Percentiles rank a stretch among this genome's conserved stretches.
phyloP scores from a whole-genome alignment of 1,140 invertebrate species.

The Cylas formicarius region DNA sequence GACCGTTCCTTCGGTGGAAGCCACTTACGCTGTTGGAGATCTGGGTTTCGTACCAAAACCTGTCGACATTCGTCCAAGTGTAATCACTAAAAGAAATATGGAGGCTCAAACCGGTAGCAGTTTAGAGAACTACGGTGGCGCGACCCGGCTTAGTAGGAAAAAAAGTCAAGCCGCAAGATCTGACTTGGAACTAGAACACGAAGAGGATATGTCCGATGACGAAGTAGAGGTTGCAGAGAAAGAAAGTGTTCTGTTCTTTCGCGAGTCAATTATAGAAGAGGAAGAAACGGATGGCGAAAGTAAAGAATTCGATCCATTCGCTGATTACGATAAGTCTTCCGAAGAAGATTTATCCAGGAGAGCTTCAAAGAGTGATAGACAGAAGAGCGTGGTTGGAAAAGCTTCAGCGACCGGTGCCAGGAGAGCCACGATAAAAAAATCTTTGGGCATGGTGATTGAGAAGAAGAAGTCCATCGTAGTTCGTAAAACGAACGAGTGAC shows the following conservation, averaged over 20 bases:
- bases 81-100: slow-evolving; percentile 24
- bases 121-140: slow-evolving; percentile 26
- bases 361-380: background rate
- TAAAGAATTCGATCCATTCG: slow-evolving; percentile 30
- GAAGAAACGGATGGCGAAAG: slow-evolving; percentile 35
- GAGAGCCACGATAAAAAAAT: no score
- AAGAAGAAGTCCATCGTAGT: no score
- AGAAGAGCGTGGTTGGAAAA: no score
- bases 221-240: slow-evolving; percentile 22
- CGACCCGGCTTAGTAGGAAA: slow-evolving; percentile 1
- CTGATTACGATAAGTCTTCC: slow-evolving; percentile 10
- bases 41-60: slow-evolving; percentile 37
- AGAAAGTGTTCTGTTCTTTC: slow-evolving; percentile 31
- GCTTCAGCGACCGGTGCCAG: no score
- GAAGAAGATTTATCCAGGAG: slow-evolving; percentile 4
- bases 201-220: slow-evolving; percentile 11
- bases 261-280: slow-evolving; percentile 31
- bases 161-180: slow-evolving; percentile 7
- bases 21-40: slow-evolving; percentile 34
- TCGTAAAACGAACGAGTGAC: no score
- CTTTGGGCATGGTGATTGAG: no score
- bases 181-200: slow-evolving; percentile 11
- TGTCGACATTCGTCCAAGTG: slow-evolving; percentile 24
- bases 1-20: slow-evolving; percentile 27
- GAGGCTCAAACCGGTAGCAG: slow-evolving; percentile 30